Evolutionary conservation across 2,797 vertebrate species (phyloP).

Genomic region (Threskiornis aethiopicus): DNA sequence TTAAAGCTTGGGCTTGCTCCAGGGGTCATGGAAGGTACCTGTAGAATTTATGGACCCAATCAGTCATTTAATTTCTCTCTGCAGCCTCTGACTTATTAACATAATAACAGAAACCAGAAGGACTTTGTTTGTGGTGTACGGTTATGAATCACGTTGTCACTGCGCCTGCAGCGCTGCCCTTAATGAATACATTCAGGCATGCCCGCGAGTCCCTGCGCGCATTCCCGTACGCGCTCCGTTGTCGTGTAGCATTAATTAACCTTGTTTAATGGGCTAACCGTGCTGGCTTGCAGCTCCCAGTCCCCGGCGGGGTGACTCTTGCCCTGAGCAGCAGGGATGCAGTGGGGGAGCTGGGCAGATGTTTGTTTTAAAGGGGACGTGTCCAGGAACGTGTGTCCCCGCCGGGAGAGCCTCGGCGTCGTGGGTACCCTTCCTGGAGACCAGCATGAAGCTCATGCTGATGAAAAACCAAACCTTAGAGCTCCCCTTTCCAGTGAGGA

Average conservation of each 20-base stretch:
- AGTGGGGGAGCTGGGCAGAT: background rate
- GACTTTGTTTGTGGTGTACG: background rate
- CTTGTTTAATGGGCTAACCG: background rate
- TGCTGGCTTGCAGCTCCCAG: background rate
- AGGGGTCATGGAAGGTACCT: background rate
- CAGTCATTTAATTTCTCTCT: background rate
- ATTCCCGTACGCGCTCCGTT: background rate
- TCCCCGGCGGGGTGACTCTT: background rate
- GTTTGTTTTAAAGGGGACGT: background rate
- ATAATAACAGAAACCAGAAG: background rate
- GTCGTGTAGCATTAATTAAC: background rate
- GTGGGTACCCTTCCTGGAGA: background rate
- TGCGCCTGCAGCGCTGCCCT: background rate
- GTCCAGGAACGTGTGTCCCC: rapidly evolving
- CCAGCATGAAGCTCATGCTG: rapidly evolving
- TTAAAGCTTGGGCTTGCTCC: background rate
- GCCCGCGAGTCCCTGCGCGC: background rate
- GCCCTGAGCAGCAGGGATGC: background rate
- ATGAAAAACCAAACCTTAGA: background rate
- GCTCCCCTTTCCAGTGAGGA: background rate
- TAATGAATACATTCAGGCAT: background rate
- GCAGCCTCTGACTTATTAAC: background rate
- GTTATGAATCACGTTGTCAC: background rate
- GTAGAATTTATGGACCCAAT: background rate
- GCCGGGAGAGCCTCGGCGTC: rapidly evolving